Base-by-base conservation (phyloP, 2,797 vertebrate species). In the Poeciliopsis infans region DNA sequence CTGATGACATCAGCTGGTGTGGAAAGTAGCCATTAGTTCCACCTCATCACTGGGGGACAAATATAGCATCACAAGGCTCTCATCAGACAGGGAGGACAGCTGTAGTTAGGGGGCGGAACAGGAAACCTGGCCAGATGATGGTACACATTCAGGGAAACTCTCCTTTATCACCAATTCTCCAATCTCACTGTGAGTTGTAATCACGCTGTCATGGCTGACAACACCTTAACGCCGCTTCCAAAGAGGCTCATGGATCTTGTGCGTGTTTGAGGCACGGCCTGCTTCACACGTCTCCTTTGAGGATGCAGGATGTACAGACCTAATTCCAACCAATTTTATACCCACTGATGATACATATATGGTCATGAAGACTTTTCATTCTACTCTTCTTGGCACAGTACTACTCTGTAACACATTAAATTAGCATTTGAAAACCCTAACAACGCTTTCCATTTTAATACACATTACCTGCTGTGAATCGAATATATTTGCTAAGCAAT, bases 1-100 rank as follows among this genome's bases (percentile, higher is more conserved):
- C 82, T 91, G 91, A 92, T 94, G 94, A 94, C 92, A 94, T 94
- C 94, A 93, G 89, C 80, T 85, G 88, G 93, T 87, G 93, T 93
- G 89, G 74, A 93, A 95, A 93, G 93, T 86, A 87, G 90, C 89
- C 86, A 95, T 94, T 94, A 95, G 95, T 95, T 95, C 94, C 93
- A 94, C 92, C 94, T 95, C 94, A 95, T 95, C 94, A 94, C 89
- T 91, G 89, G 82, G 91, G 89, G 87, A 93, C 94, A 94, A 95
- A 94, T 93, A 94, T 95, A 95, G 91, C 89, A 75, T 59, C 59
- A 7, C 83, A 74, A 88, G 82, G 81, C 91, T 93, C 92, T 93
- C 91, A 91, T 91, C 91, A 94, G 91, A 93, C 25, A 13, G 72
- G 79, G 90, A 91, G 89, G 93, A 93, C 94, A 95, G 94, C 94